Conservation (phyloP, 2,797 vertebrate species). For the Lepilemur septentrionalis region DNA sequence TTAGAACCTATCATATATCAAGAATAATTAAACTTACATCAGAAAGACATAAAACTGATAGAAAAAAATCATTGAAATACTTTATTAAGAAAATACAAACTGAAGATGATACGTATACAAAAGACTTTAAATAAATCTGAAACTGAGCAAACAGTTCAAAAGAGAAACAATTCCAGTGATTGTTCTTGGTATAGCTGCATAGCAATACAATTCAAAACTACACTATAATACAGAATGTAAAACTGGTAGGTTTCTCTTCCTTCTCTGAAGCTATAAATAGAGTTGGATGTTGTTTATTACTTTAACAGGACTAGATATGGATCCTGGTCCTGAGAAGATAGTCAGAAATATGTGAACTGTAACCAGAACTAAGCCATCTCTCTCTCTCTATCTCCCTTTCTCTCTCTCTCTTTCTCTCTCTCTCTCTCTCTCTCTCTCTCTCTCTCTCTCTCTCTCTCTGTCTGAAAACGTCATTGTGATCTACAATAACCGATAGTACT, state of each 20-base stretch:
- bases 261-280: neutral
- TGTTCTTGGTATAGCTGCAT: neutral
- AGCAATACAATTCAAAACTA: neutral
- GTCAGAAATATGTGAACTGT: neutral
- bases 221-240: neutral
- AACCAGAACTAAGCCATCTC: neutral
- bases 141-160: neutral
- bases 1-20: conserved; percentile 16
- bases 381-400: neutral
- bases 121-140: neutral
- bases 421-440: neutral
- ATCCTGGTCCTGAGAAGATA: neutral
- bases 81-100: neutral
- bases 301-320: neutral
- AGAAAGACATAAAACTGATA: neutral
- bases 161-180: neutral
- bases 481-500: neutral
- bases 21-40: conserved; percentile 28
- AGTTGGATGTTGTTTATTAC: neutral
- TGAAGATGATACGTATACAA: neutral
- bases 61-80: neutral
- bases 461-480: neutral
- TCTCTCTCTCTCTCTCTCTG: neutral
- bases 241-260: neutral
- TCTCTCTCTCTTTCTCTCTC: neutral